Evolutionary conservation across 2,888 invertebrate species (phyloP), one percentile per base, ranked within the genome.

Genomic region (Idaea aversata): DNA sequence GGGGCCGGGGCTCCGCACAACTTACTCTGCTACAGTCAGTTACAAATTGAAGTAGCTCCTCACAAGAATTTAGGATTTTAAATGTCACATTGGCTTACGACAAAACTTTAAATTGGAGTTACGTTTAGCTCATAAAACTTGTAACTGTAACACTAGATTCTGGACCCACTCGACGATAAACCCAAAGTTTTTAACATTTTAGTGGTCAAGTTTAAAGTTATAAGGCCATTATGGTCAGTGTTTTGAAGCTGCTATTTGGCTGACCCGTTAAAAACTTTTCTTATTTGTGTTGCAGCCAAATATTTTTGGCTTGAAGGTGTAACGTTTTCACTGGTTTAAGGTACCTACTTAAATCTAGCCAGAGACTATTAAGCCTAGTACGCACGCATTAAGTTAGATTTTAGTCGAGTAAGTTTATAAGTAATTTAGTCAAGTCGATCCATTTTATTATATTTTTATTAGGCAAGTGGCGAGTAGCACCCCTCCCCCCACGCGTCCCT

Each of bases 1-100:
- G 73, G 75, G 76, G 79, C 80, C 75, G 73, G 75, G 76, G 79
- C 80, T 74, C 70, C 73, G 81, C 75, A 74, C 81, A 87, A 88
- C 84, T 87, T 87, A 77, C 72, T 75, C 81, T 81, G 82, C 79
- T 75, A 77, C 80, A 86, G 84, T 85, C 84, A 84, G 87, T 85
- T 84, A 88, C 88, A 88, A 90, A 88, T 89, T 88, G 89, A 87
- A 88, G 85, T 80, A 79, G 83, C 84, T 84, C 75, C 82, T 86
- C 79, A 79, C 77, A 77, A 83, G 84, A 83, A 86, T 87, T 86
- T 84, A 82, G 84, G 81, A 84, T 84, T 86, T 85, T 80, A 81
- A 86, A 83, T 76, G 77, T 82, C 78, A 80, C 78, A 80, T 80
- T 71, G 75, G 75, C 73, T 80, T 68, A 74, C 77, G 76, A 78